Evolutionary conservation across 2,888 invertebrate genomes (phyloP).

Genomic region (Laothoe populi): DNA sequence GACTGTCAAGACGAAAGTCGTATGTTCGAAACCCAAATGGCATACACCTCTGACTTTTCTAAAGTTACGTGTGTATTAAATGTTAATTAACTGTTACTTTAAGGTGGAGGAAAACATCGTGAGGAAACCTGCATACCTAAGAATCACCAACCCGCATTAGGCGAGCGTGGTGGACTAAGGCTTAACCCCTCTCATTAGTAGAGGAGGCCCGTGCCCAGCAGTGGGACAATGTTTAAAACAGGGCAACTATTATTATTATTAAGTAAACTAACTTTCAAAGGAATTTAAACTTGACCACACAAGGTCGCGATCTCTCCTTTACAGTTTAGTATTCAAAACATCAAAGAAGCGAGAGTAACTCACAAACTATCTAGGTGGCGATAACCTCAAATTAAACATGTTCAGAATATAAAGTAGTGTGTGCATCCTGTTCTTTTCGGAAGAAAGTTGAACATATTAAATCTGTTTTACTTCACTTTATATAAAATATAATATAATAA

Average conservation of each 20-base stretch:
- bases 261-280: neutral
- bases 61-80: too few species aligned
- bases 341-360: constrained; percentile 1
- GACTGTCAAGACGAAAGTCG: too few species aligned
- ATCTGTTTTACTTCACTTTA: constrained; percentile 3
- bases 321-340: neutral
- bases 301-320: constrained; percentile 7
- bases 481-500: too few species aligned
- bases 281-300: constrained; percentile 12
- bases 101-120: too few species aligned
- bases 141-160: too few species aligned
- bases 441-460: constrained; percentile 16
- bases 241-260: neutral
- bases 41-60: too few species aligned
- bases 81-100: too few species aligned
- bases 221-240: neutral
- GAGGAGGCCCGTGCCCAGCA: too few species aligned
- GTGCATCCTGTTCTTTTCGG: neutral
- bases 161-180: too few species aligned
- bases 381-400: neutral
- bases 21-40: too few species aligned
- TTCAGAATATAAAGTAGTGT: neutral
- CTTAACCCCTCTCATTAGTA: too few species aligned
- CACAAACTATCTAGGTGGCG: neutral
- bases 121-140: too few species aligned